Conservation (phyloP, 2,888 invertebrate genomes). For the Leptinotarsa peninsularis region DNA sequence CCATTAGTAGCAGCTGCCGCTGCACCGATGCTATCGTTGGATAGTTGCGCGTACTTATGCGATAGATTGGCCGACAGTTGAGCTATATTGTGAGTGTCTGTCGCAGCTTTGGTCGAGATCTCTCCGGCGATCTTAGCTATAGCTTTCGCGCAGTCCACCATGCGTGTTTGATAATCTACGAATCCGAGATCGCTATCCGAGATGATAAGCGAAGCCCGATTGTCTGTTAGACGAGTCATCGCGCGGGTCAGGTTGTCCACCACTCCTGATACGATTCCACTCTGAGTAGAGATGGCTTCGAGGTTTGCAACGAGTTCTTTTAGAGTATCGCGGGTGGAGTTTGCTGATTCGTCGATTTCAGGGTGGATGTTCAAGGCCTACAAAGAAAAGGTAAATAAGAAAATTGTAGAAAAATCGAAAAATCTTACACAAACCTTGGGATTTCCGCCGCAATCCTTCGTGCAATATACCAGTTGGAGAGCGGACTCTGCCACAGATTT, state of each 20-base stretch:
- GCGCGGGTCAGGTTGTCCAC: constrained; percentile 92
- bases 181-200: constrained; percentile 77
- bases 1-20: constrained; percentile 90
- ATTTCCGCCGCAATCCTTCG: constrained; percentile 93
- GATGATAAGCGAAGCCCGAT: constrained; percentile 79
- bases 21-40: constrained; percentile 90
- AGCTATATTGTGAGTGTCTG: constrained; percentile 79
- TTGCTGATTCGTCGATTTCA: constrained; percentile 85
- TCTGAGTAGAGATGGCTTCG: constrained; percentile 86
- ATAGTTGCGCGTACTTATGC: constrained; percentile 85
- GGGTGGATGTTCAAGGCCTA: constrained; percentile 84
- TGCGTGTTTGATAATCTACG: constrained; percentile 96
- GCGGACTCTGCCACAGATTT: constrained; percentile 96
- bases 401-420: neutral
- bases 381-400: constrained; percentile 30
- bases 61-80: constrained; percentile 88
- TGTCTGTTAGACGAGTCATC: constrained; percentile 84
- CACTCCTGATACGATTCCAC: constrained; percentile 89
- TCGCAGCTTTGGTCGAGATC: constrained; percentile 88
- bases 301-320: constrained; percentile 84
- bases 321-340: constrained; percentile 82
- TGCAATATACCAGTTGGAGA: constrained; percentile 83
- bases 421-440: constrained; percentile 73
- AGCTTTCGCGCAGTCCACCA: constrained; percentile 95
- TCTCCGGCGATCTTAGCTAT: constrained; percentile 93